Base-by-base conservation (phyloP, 2,113 vertebrate species). In the Falcunculus frontatus region DNA sequence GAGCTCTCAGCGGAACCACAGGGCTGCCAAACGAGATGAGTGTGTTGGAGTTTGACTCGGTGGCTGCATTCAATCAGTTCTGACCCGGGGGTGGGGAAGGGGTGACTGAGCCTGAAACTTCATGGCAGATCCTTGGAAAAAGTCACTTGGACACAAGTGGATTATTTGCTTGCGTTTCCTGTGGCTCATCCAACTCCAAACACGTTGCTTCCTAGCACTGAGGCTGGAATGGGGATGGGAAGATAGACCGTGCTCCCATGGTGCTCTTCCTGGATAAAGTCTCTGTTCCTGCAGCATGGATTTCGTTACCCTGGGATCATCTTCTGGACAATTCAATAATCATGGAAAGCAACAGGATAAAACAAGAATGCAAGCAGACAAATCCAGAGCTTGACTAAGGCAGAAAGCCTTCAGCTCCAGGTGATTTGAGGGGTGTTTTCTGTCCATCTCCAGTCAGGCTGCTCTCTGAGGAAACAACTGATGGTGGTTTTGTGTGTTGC, bases 1-100 rank as follows among this genome's bases (percentile, higher is more conserved):
- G 83, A 89, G 92, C 88, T 81, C 12, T 0, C 10, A 41, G 68
- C 55, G 1, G 29, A 87, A 63, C 83, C 32, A 4, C 78, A 44
- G 84, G 49, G 82, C 79, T 94, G 93, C 93, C 93, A 88, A 73
- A 90, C 0, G 11, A 86, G 89, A 96, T 84, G 95, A 92, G 94
- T 59, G 37, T 84, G 80, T 29, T 89, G 29, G 81, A 88, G 87
- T 77, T 87, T 20, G 74, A 75, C 82, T 91, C 62, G 3, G 70
- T 73, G 80, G 84, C 93, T 93, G 82, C n/a, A 3, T 76, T 86
- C 84, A 65, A 86, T 96, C 50, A 42, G 60, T 60, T 88, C 85
- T 95, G 96, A 96, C 57, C 35, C 77, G 47, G 78, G 85, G 52
- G 22, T 81, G 75, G 64, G 53, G 85, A 94, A 56, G 39, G 46